phyloP scores from a whole-genome alignment of 2,797 vertebrate genomes.

The Poecilia wingei region DNA sequence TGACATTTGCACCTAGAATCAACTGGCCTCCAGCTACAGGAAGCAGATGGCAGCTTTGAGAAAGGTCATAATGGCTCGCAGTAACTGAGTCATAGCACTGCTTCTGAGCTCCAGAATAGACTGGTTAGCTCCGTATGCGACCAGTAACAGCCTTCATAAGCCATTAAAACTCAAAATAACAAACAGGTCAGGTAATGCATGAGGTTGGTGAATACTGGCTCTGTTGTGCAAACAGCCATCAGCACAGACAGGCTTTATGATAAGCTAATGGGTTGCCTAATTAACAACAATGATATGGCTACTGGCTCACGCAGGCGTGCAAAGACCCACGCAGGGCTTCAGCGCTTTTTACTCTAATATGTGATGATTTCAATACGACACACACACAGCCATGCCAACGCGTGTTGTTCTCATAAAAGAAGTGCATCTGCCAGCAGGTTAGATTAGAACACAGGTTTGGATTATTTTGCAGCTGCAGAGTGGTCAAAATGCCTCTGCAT shows the following conservation, averaged over 20 bases:
- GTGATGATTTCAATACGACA: constrained; percentile 59
- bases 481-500: constrained; percentile 35
- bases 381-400: constrained; percentile 71
- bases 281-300: constrained; percentile 28
- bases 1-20: constrained; percentile 1
- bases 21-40: constrained; percentile 14
- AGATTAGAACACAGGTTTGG: background rate
- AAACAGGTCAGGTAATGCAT: constrained; percentile 43
- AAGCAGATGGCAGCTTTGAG: constrained; percentile 9
- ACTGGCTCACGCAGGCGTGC: constrained; percentile 27
- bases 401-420: constrained; percentile 68
- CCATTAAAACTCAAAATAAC: constrained; percentile 13
- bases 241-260: constrained; percentile 36
- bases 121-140: background rate
- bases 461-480: constrained; percentile 34
- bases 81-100: background rate
- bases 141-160: background rate
- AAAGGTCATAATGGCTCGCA: constrained; percentile 7
- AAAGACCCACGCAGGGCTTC: constrained; percentile 25
- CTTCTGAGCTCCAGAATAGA: background rate
- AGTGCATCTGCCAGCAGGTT: constrained; percentile 19
- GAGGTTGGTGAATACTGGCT: constrained; percentile 25
- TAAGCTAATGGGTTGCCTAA: constrained; percentile 24
- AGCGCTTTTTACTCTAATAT: constrained; percentile 22
- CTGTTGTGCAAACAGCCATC: constrained; percentile 13